Evolutionary conservation across 2,797 vertebrate species (phyloP).

Genomic region (Fistularia commersonii): DNA sequence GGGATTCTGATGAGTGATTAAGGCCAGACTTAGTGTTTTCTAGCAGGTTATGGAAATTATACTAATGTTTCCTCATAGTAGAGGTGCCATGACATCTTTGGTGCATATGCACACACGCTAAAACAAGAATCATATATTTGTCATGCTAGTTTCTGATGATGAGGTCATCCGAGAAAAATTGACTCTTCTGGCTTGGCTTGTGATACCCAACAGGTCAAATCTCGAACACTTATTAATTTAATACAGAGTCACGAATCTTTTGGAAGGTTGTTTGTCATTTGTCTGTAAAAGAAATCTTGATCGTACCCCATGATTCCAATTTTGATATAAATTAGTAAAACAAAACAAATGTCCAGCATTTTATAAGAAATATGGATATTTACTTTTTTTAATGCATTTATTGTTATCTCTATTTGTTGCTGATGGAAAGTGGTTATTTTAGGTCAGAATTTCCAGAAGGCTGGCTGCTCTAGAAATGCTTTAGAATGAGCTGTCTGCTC

Average conservation of each 20-base stretch:
- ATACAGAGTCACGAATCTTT: constrained; percentile 9
- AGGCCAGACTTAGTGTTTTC: background rate
- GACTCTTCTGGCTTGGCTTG: constrained; percentile 7
- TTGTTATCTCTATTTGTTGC: no score
- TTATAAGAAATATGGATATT: no score
- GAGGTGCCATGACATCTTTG: background rate
- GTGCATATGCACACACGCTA: constrained; percentile 9
- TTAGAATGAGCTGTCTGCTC: no score
- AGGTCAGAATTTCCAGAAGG: no score
- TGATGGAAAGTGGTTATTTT: no score
- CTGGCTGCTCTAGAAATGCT: no score
- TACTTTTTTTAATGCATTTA: no score
- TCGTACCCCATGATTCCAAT: no score
- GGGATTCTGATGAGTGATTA: no score
- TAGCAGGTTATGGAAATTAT: background rate
- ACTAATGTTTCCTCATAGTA: background rate
- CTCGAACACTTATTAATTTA: constrained; percentile 6
- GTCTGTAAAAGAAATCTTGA: no score
- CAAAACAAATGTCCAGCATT: no score
- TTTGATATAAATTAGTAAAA: no score
- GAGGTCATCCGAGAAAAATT: constrained; percentile 14
- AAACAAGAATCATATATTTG: constrained; percentile 12
- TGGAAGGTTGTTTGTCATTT: background rate
- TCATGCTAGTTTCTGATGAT: constrained; percentile 29
- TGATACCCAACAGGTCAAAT: background rate